Percentiles rank a stretch among this genome's conserved stretches.
Evolutionary conservation across 2,113 vertebrate species (phyloP).

Genomic region (Clupea harengus): DNA sequence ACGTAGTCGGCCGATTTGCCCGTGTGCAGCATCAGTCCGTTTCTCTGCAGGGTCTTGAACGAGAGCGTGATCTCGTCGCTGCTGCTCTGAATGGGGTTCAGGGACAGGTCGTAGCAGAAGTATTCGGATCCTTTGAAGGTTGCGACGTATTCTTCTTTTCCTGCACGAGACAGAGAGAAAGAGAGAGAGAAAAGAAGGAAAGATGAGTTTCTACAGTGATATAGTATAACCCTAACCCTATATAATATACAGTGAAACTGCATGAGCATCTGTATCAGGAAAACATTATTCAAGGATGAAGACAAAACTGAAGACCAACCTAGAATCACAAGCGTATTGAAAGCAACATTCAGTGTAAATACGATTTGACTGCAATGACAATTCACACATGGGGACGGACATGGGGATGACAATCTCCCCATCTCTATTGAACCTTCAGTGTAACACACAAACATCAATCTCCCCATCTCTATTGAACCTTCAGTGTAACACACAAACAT

Average conservation of each 20-base stretch:
- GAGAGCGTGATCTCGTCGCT: slow-evolving; percentile 98
- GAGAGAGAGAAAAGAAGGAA: slow-evolving; percentile 43
- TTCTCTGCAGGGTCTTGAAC: slow-evolving; percentile 98
- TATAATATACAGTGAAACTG: neutral
- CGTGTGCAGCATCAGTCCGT: slow-evolving; percentile 98
- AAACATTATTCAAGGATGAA: neutral
- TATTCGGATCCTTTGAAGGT: slow-evolving; percentile 99
- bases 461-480: neutral
- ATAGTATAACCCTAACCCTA: too few species aligned
- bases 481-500: too few species aligned
- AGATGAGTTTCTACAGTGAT: neutral
- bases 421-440: too few species aligned
- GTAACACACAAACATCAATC: neutral
- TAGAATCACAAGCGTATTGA: neutral
- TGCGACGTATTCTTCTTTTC: slow-evolving; percentile 96
- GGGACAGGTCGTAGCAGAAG: slow-evolving; percentile 98
- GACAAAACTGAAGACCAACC: neutral
- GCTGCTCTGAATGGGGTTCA: slow-evolving; percentile 99
- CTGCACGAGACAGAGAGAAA: slow-evolving; percentile 72
- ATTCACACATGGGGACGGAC: neutral
- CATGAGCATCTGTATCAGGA: neutral
- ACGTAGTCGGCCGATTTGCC: slow-evolving; percentile 99
- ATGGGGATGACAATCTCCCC: neutral
- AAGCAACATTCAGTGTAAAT: neutral
- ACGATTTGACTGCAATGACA: neutral